Percentiles rank a stretch among this genome's conserved stretches.
These are phyloP conservation scores for Sparus aurata DNA, from an alignment of 2,797 vertebrate genomes.

Conservation along the genomic window DNA sequence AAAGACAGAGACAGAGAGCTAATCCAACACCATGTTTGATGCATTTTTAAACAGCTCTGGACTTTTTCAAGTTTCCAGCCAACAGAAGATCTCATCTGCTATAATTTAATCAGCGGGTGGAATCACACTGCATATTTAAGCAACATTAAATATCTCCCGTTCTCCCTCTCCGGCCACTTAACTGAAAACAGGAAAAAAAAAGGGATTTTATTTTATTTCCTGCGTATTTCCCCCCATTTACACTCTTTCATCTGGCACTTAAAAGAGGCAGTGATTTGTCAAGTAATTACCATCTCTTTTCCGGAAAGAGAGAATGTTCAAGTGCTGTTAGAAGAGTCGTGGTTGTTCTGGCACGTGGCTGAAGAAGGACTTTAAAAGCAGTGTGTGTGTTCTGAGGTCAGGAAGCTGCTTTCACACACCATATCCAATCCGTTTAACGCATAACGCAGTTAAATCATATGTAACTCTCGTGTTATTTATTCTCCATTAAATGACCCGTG, in stretches of 20 bases:
- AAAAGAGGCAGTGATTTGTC: slow-evolving; percentile 82
- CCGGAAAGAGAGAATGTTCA: slow-evolving; percentile 65
- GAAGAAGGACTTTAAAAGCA: slow-evolving; percentile 63
- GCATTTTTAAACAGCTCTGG: slow-evolving; percentile 88
- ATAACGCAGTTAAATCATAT: slow-evolving; percentile 41
- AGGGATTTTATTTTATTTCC: slow-evolving; percentile 78
- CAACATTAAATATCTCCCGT: slow-evolving; percentile 83
- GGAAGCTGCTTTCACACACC: slow-evolving; percentile 47
- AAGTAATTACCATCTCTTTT: slow-evolving; percentile 79
- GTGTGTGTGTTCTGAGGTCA: slow-evolving; percentile 43
- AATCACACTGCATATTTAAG: slow-evolving; percentile 89
- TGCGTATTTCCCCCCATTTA: slow-evolving; percentile 72
- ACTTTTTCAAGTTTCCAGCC: slow-evolving; percentile 82
- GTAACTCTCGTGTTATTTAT: slow-evolving; percentile 47
- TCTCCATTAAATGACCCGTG: slow-evolving; percentile 46
- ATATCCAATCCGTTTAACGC: slow-evolving; percentile 36
- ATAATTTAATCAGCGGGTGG: slow-evolving; percentile 85
- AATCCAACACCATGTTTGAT: slow-evolving; percentile 87
- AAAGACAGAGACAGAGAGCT: slow-evolving; percentile 78
- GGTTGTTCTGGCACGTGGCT: slow-evolving; percentile 49
- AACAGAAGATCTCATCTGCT: slow-evolving; percentile 82
- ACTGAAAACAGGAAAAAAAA: slow-evolving; percentile 61
- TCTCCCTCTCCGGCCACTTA: slow-evolving; percentile 81
- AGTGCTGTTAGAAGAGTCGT: slow-evolving; percentile 66
- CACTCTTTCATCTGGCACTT: slow-evolving; percentile 80